phyloP scores from a whole-genome alignment of 2,113 vertebrate species.

The Tamias sibiricus region DNA sequence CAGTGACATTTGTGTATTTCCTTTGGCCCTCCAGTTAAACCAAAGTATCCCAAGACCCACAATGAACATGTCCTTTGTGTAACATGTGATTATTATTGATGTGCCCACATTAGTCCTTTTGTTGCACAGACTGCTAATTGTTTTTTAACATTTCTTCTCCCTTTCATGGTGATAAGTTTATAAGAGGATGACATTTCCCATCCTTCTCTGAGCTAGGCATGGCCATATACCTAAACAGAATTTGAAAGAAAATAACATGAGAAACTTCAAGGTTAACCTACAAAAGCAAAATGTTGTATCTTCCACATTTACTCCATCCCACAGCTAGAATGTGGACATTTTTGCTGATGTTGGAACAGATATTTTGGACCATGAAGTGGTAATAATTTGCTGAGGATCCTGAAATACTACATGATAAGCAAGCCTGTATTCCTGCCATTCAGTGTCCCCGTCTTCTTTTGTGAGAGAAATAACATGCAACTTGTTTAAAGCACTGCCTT shows the following conservation, averaged over 20 bases:
- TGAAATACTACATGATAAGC: background rate
- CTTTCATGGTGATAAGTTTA: background rate
- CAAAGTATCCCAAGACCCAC: background rate
- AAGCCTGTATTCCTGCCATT: background rate
- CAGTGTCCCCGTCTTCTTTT: background rate
- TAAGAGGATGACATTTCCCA: background rate
- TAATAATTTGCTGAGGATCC: background rate
- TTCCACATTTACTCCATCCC: background rate
- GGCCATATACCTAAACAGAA: background rate
- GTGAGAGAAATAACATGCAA: background rate
- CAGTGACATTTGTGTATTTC: background rate
- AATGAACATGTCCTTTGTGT: background rate
- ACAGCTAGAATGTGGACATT: background rate
- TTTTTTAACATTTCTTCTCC: background rate
- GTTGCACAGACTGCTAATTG: background rate
- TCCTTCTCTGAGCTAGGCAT: background rate
- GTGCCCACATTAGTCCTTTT: background rate
- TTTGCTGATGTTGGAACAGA: background rate
- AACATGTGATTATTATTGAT: background rate
- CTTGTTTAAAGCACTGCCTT: background rate
- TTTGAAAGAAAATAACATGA: background rate
- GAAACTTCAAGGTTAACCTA: background rate
- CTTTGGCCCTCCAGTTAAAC: background rate
- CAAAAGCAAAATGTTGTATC: background rate
- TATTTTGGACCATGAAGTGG: background rate